phyloP scores from a whole-genome alignment of 2,797 vertebrate genomes.

The Schizopygopsis pylzovi region DNA sequence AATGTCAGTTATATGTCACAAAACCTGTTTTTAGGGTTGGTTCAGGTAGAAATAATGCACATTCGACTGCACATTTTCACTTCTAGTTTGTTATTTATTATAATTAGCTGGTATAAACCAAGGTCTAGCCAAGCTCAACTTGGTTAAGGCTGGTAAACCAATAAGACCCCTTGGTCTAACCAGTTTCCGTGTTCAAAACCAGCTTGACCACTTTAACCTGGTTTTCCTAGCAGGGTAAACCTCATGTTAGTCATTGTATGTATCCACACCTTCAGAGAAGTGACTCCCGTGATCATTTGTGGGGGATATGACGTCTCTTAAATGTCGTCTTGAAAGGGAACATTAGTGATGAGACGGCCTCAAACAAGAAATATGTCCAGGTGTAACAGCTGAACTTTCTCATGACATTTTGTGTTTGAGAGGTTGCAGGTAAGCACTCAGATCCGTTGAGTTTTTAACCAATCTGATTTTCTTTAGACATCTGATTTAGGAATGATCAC shows the following conservation, averaged over 20 bases:
- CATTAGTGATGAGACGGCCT: neutral
- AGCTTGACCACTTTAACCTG: conserved; percentile 17
- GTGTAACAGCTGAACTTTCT: neutral
- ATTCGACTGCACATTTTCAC: neutral
- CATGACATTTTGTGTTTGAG: conserved; percentile 3
- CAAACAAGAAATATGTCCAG: conserved; percentile 4
- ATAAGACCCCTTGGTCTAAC: neutral
- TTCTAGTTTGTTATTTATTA: too few relatives aligned
- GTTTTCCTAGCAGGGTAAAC: conserved; percentile 16
- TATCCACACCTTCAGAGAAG: conserved; percentile 9
- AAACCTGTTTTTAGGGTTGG: conserved; percentile 19
- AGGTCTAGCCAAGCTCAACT: neutral
- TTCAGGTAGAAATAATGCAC: neutral
- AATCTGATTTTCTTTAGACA: neutral
- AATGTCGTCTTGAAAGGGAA: neutral
- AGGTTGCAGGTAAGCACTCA: conserved; percentile 34
- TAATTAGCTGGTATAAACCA: neutral
- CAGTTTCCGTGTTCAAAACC: neutral
- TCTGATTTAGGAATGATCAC: neutral
- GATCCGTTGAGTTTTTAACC: neutral
- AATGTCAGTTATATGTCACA: neutral
- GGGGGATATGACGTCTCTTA: neutral
- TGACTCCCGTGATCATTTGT: neutral
- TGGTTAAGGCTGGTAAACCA: neutral
- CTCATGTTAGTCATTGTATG: neutral